A percentile compares a stretch with the other conserved stretches of the same genome.
Conservation (phyloP, 2,113 vertebrate genomes). For the Cranoglanis bouderius region DNA sequence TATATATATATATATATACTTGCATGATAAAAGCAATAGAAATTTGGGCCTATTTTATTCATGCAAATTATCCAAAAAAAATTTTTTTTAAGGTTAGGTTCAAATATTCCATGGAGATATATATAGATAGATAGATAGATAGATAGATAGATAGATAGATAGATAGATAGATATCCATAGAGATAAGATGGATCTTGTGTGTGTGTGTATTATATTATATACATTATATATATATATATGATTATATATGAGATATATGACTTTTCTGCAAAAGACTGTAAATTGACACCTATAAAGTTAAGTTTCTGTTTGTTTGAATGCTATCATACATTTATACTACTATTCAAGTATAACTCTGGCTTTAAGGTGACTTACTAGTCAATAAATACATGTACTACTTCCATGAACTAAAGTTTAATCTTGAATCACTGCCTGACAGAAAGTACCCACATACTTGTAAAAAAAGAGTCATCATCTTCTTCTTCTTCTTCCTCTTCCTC, state of each 20-base stretch:
- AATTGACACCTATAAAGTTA: neutral
- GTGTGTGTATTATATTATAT: too few relatives aligned
- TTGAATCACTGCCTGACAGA: neutral
- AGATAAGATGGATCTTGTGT: too few relatives aligned
- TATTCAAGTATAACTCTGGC: too few relatives aligned
- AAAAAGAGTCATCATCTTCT: slow-evolving; percentile 82
- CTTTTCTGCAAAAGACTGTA: neutral
- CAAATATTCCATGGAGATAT: too few relatives aligned
- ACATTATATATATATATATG: too few relatives aligned
- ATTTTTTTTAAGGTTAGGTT: neutral
- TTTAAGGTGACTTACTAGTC: neutral
- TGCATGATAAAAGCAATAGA: neutral
- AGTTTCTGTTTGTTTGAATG: neutral
- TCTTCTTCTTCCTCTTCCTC: slow-evolving; percentile 77
- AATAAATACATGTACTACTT: neutral
- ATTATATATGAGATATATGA: too few relatives aligned
- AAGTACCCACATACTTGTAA: slow-evolving; percentile 79
- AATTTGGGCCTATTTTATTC: neutral
- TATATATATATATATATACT: too few relatives aligned
- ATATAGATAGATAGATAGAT: too few relatives aligned
- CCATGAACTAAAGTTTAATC: neutral
- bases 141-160: too few relatives aligned
- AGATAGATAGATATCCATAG: too few relatives aligned
- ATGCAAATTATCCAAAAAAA: neutral
- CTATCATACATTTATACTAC: too few relatives aligned